Conservation (phyloP, 2,113 vertebrate species). For the Noctilio leporinus region DNA sequence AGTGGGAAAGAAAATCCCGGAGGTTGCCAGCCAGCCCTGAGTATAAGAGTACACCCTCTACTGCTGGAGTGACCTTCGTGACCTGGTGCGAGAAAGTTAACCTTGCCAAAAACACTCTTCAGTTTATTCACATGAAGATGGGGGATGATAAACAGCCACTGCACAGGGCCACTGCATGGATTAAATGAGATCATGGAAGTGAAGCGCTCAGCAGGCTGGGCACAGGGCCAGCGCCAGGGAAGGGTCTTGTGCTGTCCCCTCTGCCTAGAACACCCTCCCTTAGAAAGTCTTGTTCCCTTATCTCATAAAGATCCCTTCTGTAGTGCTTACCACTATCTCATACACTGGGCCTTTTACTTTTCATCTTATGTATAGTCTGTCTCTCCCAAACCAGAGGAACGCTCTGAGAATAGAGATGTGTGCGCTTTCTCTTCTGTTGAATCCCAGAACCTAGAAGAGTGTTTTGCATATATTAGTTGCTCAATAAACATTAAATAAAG, state of each 20-base stretch:
- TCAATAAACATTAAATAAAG: not conserved
- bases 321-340: not conserved
- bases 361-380: not conserved
- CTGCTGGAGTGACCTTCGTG: not conserved
- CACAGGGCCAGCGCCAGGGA: rapidly evolving
- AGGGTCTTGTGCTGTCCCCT: not conserved
- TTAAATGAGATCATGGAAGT: not conserved
- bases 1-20: not conserved
- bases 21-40: not conserved
- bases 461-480: too few relatives aligned
- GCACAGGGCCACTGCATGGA: not conserved
- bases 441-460: not conserved
- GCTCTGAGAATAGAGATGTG: not conserved
- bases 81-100: not conserved
- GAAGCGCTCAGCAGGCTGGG: not conserved
- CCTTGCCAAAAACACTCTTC: not conserved
- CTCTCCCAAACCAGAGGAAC: not conserved
- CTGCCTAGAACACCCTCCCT: not conserved
- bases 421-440: not conserved
- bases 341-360: not conserved
- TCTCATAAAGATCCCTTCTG: not conserved
- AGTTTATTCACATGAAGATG: not conserved
- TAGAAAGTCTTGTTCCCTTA: not conserved
- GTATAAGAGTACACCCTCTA: not conserved
- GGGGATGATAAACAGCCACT: not conserved